Conservation (phyloP, 2,888 invertebrate genomes). For the Mantis religiosa region DNA sequence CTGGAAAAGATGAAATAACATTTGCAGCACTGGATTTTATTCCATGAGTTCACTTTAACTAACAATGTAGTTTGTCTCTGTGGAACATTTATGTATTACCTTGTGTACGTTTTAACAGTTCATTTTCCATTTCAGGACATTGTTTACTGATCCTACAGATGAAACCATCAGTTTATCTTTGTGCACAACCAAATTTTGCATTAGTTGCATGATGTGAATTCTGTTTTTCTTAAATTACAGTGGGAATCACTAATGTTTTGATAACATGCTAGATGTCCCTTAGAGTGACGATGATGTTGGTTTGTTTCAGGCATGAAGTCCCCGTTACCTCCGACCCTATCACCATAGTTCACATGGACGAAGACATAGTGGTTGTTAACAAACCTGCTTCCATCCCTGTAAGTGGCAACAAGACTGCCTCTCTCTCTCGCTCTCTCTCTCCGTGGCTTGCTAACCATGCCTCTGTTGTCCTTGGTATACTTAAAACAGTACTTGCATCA, state of each 20-base stretch:
- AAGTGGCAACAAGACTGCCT: constrained; percentile 86
- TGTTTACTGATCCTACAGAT: background rate
- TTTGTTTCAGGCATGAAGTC: constrained; percentile 90
- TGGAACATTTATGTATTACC: background rate
- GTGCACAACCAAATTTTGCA: background rate
- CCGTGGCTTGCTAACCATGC: background rate
- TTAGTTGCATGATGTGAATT: background rate
- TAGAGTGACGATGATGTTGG: constrained; percentile 10
- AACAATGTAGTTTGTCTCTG: background rate
- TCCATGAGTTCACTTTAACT: background rate
- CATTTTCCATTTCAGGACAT: background rate
- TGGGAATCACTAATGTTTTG: background rate
- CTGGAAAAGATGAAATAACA: background rate
- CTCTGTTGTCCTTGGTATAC: background rate
- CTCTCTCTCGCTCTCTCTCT: constrained; percentile 38
- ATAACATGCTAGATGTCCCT: background rate
- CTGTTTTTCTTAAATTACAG: background rate
- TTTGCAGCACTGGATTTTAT: background rate
- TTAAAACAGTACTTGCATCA: background rate
- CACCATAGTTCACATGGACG: constrained; percentile 95
- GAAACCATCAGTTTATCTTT: background rate
- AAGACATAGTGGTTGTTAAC: constrained; percentile 98
- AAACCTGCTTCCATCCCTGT: constrained; percentile 99
- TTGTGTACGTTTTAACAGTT: background rate
- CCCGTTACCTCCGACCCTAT: constrained; percentile 96